Percentiles rank a stretch among this genome's conserved stretches.
phyloP scores from a whole-genome alignment of 2,888 invertebrate species.

The Serripes groenlandicus region DNA sequence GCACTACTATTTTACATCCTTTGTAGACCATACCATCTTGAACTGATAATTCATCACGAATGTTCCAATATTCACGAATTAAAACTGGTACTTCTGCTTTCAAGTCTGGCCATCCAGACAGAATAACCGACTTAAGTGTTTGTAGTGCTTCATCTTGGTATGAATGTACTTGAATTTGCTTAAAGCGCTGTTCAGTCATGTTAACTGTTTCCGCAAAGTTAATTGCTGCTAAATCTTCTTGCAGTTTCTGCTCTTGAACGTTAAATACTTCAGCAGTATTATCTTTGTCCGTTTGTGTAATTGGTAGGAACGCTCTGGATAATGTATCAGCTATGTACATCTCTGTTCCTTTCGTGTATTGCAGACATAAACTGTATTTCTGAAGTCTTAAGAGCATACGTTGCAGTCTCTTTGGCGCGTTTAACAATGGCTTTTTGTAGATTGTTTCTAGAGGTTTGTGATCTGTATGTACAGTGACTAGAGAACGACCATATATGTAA shows the following conservation, averaged over 20 bases:
- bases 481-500: constrained; percentile 50
- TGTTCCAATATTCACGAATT: constrained; percentile 15
- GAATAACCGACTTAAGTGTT: not conserved
- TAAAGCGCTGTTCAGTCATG: not conserved
- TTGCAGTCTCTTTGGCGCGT: constrained; percentile 58
- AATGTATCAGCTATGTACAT: constrained; percentile 67
- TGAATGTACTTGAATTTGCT: not conserved
- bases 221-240: not conserved
- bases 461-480: constrained; percentile 49
- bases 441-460: constrained; percentile 64
- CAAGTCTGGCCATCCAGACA: constrained; percentile 5
- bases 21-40: constrained; percentile 43
- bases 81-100: constrained; percentile 3
- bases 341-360: constrained; percentile 47
- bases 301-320: constrained; percentile 57
- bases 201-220: not conserved
- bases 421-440: constrained; percentile 39
- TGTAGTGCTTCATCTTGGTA: constrained; percentile 14
- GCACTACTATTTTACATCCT: constrained; percentile 19
- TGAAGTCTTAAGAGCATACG: constrained; percentile 58
- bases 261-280: constrained; percentile 3
- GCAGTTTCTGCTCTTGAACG: not conserved
- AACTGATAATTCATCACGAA: constrained; percentile 18
- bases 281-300: not conserved
- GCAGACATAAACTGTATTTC: constrained; percentile 46